A percentile compares a stretch with the other conserved stretches of the same genome.
Evolutionary conservation across 2,113 vertebrate genomes (phyloP).

Genomic region (Procapra przewalskii): DNA sequence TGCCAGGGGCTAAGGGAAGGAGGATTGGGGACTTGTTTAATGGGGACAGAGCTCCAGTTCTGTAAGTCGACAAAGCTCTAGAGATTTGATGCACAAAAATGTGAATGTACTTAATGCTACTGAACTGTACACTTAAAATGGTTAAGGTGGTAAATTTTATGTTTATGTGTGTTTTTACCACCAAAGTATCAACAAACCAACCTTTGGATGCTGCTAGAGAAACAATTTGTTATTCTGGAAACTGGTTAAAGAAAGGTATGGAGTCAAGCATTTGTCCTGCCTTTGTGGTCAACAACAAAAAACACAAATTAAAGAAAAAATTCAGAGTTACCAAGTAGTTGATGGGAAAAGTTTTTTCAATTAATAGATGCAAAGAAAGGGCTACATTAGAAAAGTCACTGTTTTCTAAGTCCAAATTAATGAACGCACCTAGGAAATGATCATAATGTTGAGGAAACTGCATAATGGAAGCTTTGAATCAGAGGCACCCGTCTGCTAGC

Average conservation of each 20-base stretch:
- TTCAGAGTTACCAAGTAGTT: not conserved
- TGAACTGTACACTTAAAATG: not conserved
- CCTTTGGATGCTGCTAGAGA: not conserved
- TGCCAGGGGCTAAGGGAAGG: not conserved
- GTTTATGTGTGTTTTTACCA: not conserved
- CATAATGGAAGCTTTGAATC: not conserved
- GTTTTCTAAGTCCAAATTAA: not conserved
- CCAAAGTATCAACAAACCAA: not conserved
- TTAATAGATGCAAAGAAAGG: slow-evolving; percentile 24
- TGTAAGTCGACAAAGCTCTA: not conserved
- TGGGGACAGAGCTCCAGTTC: not conserved
- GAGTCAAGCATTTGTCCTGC: not conserved
- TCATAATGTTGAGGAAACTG: not conserved
- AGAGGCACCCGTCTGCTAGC: not conserved
- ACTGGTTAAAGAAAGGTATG: not conserved
- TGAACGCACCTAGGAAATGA: not conserved
- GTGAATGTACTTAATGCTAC: not conserved
- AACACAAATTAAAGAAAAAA: not conserved
- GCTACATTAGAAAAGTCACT: not conserved
- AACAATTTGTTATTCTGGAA: slow-evolving; percentile 17
- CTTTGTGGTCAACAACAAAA: not conserved
- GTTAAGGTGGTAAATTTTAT: not conserved
- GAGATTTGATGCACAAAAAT: not conserved
- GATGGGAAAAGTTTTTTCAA: not conserved
- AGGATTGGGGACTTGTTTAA: not conserved